phyloP scores from a whole-genome alignment of 2,888 invertebrate genomes.

The Oxytorus armatus region DNA sequence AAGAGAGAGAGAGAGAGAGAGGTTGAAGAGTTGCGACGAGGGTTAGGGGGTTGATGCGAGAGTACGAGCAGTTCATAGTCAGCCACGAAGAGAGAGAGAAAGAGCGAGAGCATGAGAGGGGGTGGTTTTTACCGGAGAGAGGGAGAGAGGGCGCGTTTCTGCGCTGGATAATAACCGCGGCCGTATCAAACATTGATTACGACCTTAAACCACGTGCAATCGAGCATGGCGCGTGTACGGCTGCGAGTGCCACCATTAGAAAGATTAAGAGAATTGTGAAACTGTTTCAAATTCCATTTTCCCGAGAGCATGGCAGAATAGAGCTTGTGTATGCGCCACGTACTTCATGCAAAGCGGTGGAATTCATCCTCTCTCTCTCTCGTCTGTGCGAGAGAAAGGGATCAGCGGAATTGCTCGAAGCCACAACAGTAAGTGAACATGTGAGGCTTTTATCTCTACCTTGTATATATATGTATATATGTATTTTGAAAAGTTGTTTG shows the following conservation, averaged over 20 bases:
- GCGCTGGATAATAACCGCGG: conserved; percentile 78
- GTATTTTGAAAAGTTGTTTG: conserved; percentile 7
- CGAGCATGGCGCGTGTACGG: conserved; percentile 72
- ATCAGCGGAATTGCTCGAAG: conserved; percentile 75
- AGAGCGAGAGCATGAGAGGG: neutral
- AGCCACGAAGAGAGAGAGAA: conserved; percentile 6
- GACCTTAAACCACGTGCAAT: conserved; percentile 79
- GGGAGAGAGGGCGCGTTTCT: conserved; percentile 52
- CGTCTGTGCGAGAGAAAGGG: conserved; percentile 36
- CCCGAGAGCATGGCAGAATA: conserved; percentile 43
- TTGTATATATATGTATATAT: neutral
- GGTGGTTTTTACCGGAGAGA: too few species aligned
- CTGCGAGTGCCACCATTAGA: conserved; percentile 75
- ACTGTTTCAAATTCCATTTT: conserved; percentile 72
- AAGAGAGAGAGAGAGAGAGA: conserved; percentile 19
- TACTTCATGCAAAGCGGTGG: conserved; percentile 10
- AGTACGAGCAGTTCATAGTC: conserved; percentile 36
- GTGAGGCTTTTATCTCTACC: conserved; percentile 41
- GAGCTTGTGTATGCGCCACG: conserved; percentile 39
- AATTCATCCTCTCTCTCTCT: conserved; percentile 28
- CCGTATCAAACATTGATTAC: conserved; percentile 81
- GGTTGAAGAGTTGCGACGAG: conserved; percentile 15
- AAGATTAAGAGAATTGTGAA: conserved; percentile 77
- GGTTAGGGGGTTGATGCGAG: conserved; percentile 24
- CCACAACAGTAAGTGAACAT: conserved; percentile 48